These are phyloP conservation scores for Pemphigus obesinymphae DNA, from an alignment of 1,140 invertebrate genomes.

Conservation along the genomic window DNA sequence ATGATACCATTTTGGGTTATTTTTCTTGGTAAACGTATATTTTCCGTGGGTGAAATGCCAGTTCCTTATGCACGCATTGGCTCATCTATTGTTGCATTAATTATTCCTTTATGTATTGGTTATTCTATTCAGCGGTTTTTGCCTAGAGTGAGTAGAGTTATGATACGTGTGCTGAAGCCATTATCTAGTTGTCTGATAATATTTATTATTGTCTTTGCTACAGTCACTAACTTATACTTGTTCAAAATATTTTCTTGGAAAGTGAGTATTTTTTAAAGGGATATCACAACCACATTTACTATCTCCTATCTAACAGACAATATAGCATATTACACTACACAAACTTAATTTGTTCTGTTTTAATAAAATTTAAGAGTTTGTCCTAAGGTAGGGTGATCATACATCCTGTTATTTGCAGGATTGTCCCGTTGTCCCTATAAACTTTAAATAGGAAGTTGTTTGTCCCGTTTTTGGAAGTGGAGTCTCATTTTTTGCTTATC, in stretches of 20 bases:
- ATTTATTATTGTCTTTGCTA: conserved; percentile 88
- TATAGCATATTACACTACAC: too few species aligned
- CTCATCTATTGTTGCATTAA: conserved; percentile 67
- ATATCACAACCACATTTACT: too few species aligned
- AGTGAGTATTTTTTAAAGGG: conserved; percentile 57
- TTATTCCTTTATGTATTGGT: conserved; percentile 79
- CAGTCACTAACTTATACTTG: conserved; percentile 84
- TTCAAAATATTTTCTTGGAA: conserved; percentile 84
- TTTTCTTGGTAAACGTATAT: conserved; percentile 79
- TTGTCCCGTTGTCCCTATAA: too few species aligned
- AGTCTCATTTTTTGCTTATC: too few species aligned
- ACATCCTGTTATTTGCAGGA: too few species aligned
- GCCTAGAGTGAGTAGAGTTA: conserved; percentile 62
- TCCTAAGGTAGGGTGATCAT: too few species aligned
- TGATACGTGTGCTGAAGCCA: conserved; percentile 78
- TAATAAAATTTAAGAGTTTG: too few species aligned
- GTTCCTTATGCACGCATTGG: conserved; percentile 81
- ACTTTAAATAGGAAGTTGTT: too few species aligned
- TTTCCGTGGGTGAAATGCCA: conserved; percentile 61
- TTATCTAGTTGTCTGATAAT: conserved; percentile 78
- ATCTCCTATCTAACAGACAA: too few species aligned
- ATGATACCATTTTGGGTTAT: conserved; percentile 96
- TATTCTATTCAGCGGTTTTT: conserved; percentile 65
- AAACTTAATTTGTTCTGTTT: too few species aligned
- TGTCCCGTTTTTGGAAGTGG: too few species aligned